Conservation (phyloP, 2,797 vertebrate species). For the Sebastes taczanowskii region DNA sequence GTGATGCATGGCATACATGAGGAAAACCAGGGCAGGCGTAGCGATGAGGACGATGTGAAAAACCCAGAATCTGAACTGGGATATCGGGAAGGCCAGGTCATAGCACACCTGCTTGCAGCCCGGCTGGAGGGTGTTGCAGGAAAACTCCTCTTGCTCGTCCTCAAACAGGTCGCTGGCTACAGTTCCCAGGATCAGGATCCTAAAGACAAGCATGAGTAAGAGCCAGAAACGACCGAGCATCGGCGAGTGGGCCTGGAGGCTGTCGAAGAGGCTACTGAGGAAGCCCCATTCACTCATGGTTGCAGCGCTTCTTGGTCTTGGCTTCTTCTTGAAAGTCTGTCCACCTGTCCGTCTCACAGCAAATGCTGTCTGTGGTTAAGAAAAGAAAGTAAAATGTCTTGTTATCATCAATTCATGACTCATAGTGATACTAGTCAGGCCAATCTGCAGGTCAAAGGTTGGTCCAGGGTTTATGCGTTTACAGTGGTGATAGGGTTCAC, state of each 20-base stretch:
- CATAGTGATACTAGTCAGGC: not conserved
- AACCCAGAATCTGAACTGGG: conserved; percentile 96
- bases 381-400: conserved; percentile 5
- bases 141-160: conserved; percentile 93
- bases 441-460: not conserved
- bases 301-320: not conserved
- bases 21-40: conserved; percentile 88
- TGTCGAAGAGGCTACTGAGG: conserved; percentile 85
- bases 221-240: conserved; percentile 95
- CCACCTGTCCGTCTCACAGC: not conserved
- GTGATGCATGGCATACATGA: conserved; percentile 89
- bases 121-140: conserved; percentile 93
- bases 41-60: conserved; percentile 94
- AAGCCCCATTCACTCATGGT: conserved; percentile 92
- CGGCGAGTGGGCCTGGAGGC: conserved; percentile 88
- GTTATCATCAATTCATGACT: not conserved
- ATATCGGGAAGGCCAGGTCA: conserved; percentile 91
- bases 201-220: conserved; percentile 91
- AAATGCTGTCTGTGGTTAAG: not conserved
- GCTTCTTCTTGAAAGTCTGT: not conserved
- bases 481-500: not conserved
- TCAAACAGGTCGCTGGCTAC: conserved; percentile 92
- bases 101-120: conserved; percentile 95
- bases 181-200: conserved; percentile 91
- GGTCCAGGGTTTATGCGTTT: not conserved